Base-by-base conservation (phyloP, 2,888 invertebrate genomes). In the Psococerastis gibbosa region DNA sequence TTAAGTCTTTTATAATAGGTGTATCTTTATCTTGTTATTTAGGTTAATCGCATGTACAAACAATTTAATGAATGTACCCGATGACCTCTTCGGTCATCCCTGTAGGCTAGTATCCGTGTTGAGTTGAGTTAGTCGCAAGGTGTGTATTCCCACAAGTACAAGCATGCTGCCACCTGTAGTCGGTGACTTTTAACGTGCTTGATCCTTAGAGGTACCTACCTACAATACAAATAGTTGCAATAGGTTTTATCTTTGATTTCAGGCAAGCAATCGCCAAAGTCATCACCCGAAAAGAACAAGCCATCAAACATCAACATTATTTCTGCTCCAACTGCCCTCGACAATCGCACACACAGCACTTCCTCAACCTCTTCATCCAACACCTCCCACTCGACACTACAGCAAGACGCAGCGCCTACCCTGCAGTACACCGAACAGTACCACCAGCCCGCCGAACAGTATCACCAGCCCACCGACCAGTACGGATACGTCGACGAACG, bases 401-500 rank as follows among this genome's bases (percentile, higher is more conserved):
- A 38, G 22, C 38, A 38, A 20, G 38, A 38, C 4, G 20, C 3
- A 16, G 17, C 38, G 4, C 20, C 20, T 5, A 17, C 38, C 6
- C 6, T 22, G n/a, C 38, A 17, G 6, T 38, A 38, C 11, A 27
- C 27, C 6, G 27, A 27, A 11, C 27, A 27, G 27, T 27, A 27
- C 27, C n/a, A n/a, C n/a, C 33, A n/a, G 9, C 9, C 31, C 9
- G 31, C 31, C 9, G 31, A 33, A 33, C 16, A 15, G 15, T n/a
- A n/a, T n/a, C n/a, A n/a, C n/a, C 27, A 6, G 6, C 27, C 27
- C 6, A 16, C 3, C 6, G 38, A 38, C 20, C 17, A 38, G 22
- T 38, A 38, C 20, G 38, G 38, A 38, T 38, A 38, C 20, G 6
- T 38, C 8, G 64, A 65, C 35, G 63, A 66, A 31, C 66, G 65